A percentile compares a stretch with the other conserved stretches of the same genome.
These are phyloP conservation scores for Lysiphlebus fabarum DNA, from an alignment of 1,140 invertebrate genomes.

Conservation along the genomic window DNA sequence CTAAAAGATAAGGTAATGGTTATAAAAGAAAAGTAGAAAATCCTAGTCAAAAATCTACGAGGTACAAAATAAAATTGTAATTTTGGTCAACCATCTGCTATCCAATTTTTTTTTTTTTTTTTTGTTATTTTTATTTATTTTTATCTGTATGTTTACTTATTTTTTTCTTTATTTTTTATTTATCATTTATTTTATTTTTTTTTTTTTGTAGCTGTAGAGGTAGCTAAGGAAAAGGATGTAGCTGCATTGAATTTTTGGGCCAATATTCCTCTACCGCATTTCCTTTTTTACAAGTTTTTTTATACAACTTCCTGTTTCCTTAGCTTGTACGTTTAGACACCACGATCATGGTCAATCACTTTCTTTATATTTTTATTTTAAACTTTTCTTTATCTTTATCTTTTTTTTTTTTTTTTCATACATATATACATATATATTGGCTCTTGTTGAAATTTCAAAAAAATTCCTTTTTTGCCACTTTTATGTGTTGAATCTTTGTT, in stretches of 20 bases:
- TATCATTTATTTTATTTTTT: constrained; percentile 1
- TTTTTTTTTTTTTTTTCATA: too few relatives aligned
- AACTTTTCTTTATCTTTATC: too few relatives aligned
- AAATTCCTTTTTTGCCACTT: too few relatives aligned
- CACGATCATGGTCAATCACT: too few relatives aligned
- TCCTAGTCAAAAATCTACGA: constrained; percentile 15
- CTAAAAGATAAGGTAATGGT: constrained; percentile 10
- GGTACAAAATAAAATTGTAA: constrained; percentile 33
- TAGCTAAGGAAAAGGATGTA: too few relatives aligned
- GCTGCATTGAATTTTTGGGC: constrained; percentile 13
- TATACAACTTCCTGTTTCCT: too few relatives aligned
- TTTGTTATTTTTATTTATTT: background rate
- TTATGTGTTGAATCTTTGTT: too few relatives aligned
- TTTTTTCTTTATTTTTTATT: constrained; percentile 4
- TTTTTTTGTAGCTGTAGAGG: too few relatives aligned
- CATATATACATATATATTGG: too few relatives aligned
- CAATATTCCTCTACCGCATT: constrained; percentile 16
- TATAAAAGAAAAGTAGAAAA: constrained; percentile 9
- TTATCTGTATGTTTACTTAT: background rate
- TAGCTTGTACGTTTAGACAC: too few relatives aligned
- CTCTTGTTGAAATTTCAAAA: too few relatives aligned
- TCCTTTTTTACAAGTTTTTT: constrained; percentile 7
- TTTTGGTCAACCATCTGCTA: constrained; percentile 30
- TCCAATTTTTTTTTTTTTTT: constrained; percentile 13
- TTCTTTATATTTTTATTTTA: too few relatives aligned